Percentiles rank a stretch among this genome's conserved stretches.
Evolutionary conservation across 2,888 invertebrate genomes (phyloP).

Genomic region (Aspidapion aeneum): DNA sequence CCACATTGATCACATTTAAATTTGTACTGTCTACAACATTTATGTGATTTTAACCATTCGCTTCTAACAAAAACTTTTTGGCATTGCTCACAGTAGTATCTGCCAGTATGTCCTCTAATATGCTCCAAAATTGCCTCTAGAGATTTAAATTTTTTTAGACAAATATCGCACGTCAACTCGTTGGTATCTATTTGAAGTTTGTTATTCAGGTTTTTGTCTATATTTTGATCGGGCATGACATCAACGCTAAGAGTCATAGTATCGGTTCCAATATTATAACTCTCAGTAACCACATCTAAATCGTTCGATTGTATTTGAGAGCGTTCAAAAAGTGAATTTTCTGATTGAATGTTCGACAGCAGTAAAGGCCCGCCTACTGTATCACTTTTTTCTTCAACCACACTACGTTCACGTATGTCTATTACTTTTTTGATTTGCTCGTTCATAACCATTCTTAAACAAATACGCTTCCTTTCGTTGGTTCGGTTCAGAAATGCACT

Average conservation of each 20-base stretch:
- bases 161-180: slow-evolving; percentile 42
- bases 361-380: slow-evolving; percentile 40
- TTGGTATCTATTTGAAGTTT: background rate
- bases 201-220: background rate
- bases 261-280: slow-evolving; percentile 36
- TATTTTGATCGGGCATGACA: background rate
- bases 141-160: slow-evolving; percentile 39
- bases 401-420: too few relatives aligned
- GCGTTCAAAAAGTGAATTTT: slow-evolving; percentile 36
- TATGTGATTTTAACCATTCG: slow-evolving; percentile 45
- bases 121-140: slow-evolving; percentile 42
- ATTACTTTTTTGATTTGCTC: background rate
- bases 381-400: slow-evolving; percentile 32
- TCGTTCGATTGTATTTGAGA: slow-evolving; percentile 32
- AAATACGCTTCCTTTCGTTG: too few relatives aligned
- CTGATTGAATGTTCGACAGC: slow-evolving; percentile 36
- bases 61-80: slow-evolving; percentile 48
- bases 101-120: slow-evolving; percentile 51
- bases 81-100: slow-evolving; percentile 49
- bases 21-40: slow-evolving; percentile 36
- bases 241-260: slow-evolving; percentile 38
- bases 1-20: slow-evolving; percentile 32
- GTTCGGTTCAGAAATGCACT: too few relatives aligned
- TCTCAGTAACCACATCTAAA: slow-evolving; percentile 31
- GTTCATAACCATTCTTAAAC: background rate